phyloP scores from a whole-genome alignment of 2,888 invertebrate species.

The Dryomyza anilis region DNA sequence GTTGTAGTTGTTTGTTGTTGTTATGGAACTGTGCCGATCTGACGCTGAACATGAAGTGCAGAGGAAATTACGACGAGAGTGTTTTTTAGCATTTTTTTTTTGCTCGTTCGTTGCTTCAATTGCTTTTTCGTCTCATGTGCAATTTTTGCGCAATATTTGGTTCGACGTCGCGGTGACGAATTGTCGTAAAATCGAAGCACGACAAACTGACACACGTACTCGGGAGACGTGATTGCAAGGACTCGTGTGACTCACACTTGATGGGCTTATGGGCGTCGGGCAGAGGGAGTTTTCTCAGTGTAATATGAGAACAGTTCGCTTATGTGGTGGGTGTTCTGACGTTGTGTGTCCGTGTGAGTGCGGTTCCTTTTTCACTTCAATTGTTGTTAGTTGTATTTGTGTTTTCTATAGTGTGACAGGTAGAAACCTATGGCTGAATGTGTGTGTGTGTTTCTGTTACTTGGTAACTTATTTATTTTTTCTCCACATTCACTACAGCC shows the following conservation, averaged over 20 bases:
- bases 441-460: neutral
- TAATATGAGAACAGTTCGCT: neutral
- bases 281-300: too few species aligned
- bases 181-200: conserved; percentile 18
- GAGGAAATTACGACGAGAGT: too few species aligned
- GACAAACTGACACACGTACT: neutral
- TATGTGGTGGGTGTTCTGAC: too few species aligned
- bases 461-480: neutral
- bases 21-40: neutral
- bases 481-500: neutral
- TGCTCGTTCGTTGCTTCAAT: too few species aligned
- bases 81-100: too few species aligned
- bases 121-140: too few species aligned
- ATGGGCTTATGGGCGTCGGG: too few species aligned
- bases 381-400: neutral
- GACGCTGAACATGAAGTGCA: too few species aligned
- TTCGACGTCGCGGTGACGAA: conserved; percentile 6
- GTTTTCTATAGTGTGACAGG: neutral
- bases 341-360: too few species aligned
- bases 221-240: too few species aligned
- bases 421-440: too few species aligned
- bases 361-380: neutral
- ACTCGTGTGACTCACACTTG: too few species aligned
- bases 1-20: neutral
- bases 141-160: neutral